phyloP scores from a whole-genome alignment of 2,888 invertebrate genomes.

The Argynnis bischoffii region DNA sequence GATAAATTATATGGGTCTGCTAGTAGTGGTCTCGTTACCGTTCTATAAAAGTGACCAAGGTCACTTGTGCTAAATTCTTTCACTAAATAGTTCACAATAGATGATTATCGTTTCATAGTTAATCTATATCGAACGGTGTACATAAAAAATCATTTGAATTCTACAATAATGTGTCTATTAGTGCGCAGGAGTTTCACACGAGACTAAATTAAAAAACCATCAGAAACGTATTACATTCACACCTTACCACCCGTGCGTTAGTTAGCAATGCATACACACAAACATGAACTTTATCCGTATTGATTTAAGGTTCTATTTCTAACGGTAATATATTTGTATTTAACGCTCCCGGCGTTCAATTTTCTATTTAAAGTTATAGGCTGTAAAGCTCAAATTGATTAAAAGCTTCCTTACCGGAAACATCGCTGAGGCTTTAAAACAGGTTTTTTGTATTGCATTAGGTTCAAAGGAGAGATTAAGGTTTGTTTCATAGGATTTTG shows the following conservation, averaged over 20 bases:
- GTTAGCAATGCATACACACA: constrained; percentile 12
- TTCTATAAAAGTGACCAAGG: not conserved
- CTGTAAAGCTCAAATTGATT: constrained; percentile 40
- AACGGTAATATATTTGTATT: constrained; percentile 27
- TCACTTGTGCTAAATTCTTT: not conserved
- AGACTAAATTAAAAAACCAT: constrained; percentile 76
- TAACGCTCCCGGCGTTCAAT: constrained; percentile 24
- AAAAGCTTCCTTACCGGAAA: constrained; percentile 31
- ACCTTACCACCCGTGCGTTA: constrained; percentile 60
- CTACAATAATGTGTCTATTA: constrained; percentile 70
- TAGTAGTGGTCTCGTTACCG: not conserved
- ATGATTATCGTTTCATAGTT: constrained; percentile 10
- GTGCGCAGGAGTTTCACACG: constrained; percentile 76
- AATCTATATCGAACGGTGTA: constrained; percentile 9
- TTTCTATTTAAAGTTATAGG: constrained; percentile 32
- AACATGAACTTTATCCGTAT: constrained; percentile 39
- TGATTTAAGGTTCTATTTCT: constrained; percentile 32
- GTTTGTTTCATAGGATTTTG: constrained; percentile 50
- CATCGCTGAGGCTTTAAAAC: constrained; percentile 39
- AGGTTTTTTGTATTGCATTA: constrained; percentile 46
- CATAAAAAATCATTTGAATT: constrained; percentile 40
- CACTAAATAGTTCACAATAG: constrained; percentile 4
- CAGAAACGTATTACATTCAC: constrained; percentile 76
- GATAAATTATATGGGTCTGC: no score
- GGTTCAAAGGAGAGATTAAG: constrained; percentile 52